phyloP scores from a whole-genome alignment of 2,113 vertebrate species.

The Taxidea taxus region DNA sequence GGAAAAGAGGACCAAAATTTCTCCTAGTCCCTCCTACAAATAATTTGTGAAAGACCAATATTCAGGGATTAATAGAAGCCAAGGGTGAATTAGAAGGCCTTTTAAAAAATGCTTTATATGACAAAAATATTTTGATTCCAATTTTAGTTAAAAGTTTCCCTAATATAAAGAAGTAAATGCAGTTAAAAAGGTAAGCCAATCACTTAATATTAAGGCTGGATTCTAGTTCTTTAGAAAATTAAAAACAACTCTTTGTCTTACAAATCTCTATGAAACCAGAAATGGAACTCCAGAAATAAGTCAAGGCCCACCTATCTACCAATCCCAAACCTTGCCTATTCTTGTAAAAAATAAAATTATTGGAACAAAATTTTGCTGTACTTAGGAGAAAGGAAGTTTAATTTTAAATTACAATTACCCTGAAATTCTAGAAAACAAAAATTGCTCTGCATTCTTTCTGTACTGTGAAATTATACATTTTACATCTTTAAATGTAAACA shows the following conservation, averaged over 20 bases:
- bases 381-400: neutral
- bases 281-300: neutral
- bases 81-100: neutral
- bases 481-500: neutral
- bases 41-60: neutral
- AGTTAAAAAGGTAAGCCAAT: neutral
- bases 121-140: neutral
- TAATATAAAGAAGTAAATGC: neutral
- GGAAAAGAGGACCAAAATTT: neutral
- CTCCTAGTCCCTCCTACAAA: neutral
- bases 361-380: neutral
- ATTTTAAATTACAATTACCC: neutral
- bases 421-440: neutral
- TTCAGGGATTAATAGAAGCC: neutral
- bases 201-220: neutral
- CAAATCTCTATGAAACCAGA: neutral
- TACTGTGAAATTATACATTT: neutral
- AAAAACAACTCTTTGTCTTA: neutral
- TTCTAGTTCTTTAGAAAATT: neutral
- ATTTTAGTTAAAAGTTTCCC: neutral
- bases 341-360: neutral
- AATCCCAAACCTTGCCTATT: neutral
- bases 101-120: neutral
- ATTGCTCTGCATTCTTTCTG: neutral
- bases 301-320: neutral